Evolutionary conservation across 2,888 invertebrate species (phyloP).

Genomic region (Holacanthella duospinosa): DNA sequence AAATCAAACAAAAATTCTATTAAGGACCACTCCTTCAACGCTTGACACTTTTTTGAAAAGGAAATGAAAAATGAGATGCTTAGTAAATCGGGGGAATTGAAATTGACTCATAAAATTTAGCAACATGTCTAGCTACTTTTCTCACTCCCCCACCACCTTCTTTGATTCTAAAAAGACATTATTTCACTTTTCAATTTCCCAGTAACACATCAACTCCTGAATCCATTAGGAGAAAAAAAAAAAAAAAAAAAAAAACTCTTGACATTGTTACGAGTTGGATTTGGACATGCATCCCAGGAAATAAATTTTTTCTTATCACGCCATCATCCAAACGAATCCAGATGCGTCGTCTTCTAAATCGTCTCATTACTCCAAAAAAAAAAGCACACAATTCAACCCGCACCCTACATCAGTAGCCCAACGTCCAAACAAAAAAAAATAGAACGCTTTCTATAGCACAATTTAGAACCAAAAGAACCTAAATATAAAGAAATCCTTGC

Average conservation of each 20-base stretch:
- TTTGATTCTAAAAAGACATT: too few species aligned
- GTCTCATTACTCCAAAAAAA: neutral
- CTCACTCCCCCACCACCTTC: too few species aligned
- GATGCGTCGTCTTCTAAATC: neutral
- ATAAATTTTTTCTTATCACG: neutral
- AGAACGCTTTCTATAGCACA: neutral
- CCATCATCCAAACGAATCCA: too few species aligned
- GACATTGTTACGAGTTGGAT: neutral
- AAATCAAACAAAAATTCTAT: too few species aligned
- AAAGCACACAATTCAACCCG: neutral
- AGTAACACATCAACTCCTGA: neutral
- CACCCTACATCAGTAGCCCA: too few species aligned
- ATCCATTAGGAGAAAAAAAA: neutral
- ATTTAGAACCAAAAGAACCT: neutral
- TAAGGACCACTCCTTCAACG: too few species aligned
- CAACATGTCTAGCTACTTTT: too few species aligned
- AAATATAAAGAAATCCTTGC: neutral
- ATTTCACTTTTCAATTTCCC: too few species aligned
- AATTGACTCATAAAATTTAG: too few species aligned
- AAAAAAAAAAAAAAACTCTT: neutral
- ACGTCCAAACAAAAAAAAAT: neutral
- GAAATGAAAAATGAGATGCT: too few species aligned
- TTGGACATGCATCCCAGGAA: neutral
- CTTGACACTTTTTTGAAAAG: too few species aligned
- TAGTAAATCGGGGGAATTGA: too few species aligned